phyloP scores from a whole-genome alignment of 1,140 invertebrate genomes.

The Epicauta chinensis region DNA sequence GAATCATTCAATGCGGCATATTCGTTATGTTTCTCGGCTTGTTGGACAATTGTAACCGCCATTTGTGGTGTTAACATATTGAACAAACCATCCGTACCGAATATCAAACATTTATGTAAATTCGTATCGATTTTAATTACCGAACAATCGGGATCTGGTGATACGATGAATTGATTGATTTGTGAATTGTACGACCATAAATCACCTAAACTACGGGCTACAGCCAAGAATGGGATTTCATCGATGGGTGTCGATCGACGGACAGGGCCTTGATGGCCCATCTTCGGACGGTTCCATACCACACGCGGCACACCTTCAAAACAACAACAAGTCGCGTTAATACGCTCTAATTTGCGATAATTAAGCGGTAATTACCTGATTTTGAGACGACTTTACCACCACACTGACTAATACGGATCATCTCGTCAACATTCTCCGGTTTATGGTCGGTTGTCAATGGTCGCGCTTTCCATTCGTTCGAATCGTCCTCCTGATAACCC shows the following conservation, averaged over 20 bases:
- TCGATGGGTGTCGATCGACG: conserved; percentile 80
- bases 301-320: conserved; percentile 75
- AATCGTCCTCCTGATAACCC: conserved; percentile 39
- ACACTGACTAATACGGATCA: conserved; percentile 75
- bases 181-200: conserved; percentile 94
- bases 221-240: conserved; percentile 94
- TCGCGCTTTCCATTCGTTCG: conserved; percentile 68
- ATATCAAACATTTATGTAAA: conserved; percentile 78
- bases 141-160: conserved; percentile 93
- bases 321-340: too few species aligned
- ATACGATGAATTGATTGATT: conserved; percentile 87
- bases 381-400: conserved; percentile 87
- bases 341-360: neutral
- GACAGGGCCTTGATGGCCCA: conserved; percentile 73
- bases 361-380: conserved; percentile 48
- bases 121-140: conserved; percentile 79
- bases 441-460: conserved; percentile 89
- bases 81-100: conserved; percentile 95
- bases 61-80: conserved; percentile 83
- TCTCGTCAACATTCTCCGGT: conserved; percentile 84
- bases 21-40: conserved; percentile 74
- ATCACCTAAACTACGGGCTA: conserved; percentile 91
- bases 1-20: conserved; percentile 45
- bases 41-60: conserved; percentile 78
- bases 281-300: conserved; percentile 89